Percentiles rank a stretch among this genome's conserved stretches.
Conservation (phyloP, 1,140 invertebrate species). For the Reticulitermes speratus region DNA sequence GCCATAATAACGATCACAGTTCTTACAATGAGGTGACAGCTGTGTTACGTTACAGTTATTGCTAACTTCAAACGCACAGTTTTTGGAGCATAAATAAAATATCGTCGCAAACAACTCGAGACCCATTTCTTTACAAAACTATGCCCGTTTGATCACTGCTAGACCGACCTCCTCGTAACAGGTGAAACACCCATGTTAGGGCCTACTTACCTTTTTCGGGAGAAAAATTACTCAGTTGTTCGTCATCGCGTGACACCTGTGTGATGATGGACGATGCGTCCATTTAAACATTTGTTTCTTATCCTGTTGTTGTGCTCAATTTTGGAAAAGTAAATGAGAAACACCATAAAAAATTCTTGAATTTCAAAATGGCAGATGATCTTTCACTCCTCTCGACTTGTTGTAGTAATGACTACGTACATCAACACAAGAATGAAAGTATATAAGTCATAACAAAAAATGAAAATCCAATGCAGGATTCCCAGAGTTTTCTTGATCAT, state of each 20-base stretch:
- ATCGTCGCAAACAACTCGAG: not conserved
- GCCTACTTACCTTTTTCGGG: slow-evolving; percentile 83
- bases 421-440: not conserved
- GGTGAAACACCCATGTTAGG: slow-evolving; percentile 32
- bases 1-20: not conserved
- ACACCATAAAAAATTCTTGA: slow-evolving; percentile 38
- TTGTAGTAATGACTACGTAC: slow-evolving; percentile 27
- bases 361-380: slow-evolving; percentile 39
- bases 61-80: not conserved
- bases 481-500: not conserved
- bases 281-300: slow-evolving; percentile 80
- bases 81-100: not conserved
- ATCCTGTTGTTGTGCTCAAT: slow-evolving; percentile 39
- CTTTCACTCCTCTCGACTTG: slow-evolving; percentile 33
- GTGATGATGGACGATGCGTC: slow-evolving; percentile 97
- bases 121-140: not conserved
- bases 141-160: not conserved
- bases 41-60: not conserved
- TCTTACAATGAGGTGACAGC: not conserved
- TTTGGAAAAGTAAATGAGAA: slow-evolving; percentile 33
- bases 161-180: slow-evolving; percentile 12
- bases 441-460: not conserved
- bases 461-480: not conserved
- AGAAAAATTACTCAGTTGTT: slow-evolving; percentile 87
- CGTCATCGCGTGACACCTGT: slow-evolving; percentile 95